Evolutionary conservation across 2,113 vertebrate species (phyloP).

Genomic region (Nymphicus hollandicus): DNA sequence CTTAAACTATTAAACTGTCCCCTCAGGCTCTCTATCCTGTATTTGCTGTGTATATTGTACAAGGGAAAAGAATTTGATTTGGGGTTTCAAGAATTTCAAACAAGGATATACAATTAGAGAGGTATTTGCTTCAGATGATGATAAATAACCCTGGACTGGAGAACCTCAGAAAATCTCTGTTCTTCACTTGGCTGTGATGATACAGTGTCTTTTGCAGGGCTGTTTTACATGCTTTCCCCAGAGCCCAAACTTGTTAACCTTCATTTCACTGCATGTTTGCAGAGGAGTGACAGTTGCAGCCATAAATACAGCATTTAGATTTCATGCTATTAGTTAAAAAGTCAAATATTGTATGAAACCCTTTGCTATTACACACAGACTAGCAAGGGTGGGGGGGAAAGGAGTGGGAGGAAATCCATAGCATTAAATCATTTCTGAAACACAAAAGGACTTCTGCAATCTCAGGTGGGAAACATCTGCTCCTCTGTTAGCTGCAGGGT

Average conservation of each 20-base stretch:
- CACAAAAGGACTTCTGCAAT: background rate
- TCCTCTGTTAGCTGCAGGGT: background rate
- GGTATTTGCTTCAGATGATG: background rate
- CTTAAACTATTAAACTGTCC: background rate
- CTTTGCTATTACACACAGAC: background rate
- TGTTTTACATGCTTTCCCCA: background rate
- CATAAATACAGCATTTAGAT: conserved; percentile 11
- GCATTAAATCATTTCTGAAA: background rate
- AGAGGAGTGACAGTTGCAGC: conserved; percentile 26
- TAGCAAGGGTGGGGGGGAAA: background rate
- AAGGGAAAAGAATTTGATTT: background rate
- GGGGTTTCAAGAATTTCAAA: background rate
- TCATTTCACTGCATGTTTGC: conserved; percentile 18
- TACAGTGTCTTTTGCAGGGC: background rate
- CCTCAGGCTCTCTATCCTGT: background rate
- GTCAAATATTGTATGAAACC: background rate
- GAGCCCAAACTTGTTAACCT: conserved; percentile 38
- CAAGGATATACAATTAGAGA: background rate
- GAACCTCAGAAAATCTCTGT: background rate
- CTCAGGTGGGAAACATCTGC: background rate
- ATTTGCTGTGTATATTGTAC: background rate
- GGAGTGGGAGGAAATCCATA: background rate
- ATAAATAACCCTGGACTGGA: background rate
- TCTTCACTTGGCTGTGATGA: background rate
- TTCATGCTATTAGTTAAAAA: background rate